phyloP scores from a whole-genome alignment of 2,113 vertebrate species.

The Connochaetes taurinus region DNA sequence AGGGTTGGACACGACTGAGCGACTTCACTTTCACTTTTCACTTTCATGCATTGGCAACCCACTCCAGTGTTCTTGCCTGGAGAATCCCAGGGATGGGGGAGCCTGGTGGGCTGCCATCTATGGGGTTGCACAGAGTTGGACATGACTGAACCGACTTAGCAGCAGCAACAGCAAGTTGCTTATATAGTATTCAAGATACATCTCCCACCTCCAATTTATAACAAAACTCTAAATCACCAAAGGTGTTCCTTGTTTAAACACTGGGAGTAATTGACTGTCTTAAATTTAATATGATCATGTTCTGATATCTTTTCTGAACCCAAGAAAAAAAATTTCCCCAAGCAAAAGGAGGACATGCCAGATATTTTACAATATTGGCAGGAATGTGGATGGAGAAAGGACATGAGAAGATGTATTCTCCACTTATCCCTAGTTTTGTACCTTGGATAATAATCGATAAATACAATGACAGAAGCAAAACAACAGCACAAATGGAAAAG shows the following conservation, averaged over 20 bases:
- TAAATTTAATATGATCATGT: not conserved
- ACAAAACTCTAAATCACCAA: not conserved
- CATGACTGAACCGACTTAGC: too few relatives aligned
- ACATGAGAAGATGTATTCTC: rapidly evolving
- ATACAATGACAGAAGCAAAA: not conserved
- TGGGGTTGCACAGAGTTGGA: rapidly evolving
- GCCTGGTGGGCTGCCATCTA: too few relatives aligned
- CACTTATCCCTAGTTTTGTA: not conserved
- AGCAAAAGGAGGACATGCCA: not conserved
- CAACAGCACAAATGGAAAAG: not conserved
- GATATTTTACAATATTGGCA: rapidly evolving
- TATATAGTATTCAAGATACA: not conserved
- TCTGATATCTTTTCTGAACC: not conserved
- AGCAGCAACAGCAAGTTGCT: not conserved
- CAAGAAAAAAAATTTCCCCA: not conserved
- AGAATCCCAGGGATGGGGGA: too few relatives aligned
- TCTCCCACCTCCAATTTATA: not conserved
- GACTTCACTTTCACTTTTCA: too few relatives aligned
- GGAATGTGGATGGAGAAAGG: too few relatives aligned
- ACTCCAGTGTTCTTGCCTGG: too few relatives aligned
- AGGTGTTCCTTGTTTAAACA: not conserved
- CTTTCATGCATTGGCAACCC: too few relatives aligned
- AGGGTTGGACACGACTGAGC: too few relatives aligned
- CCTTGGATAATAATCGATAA: not conserved
- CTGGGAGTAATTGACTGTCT: not conserved